Evolutionary conservation across 2,113 vertebrate species (phyloP).

Genomic region (Bufo gargarizans): DNA sequence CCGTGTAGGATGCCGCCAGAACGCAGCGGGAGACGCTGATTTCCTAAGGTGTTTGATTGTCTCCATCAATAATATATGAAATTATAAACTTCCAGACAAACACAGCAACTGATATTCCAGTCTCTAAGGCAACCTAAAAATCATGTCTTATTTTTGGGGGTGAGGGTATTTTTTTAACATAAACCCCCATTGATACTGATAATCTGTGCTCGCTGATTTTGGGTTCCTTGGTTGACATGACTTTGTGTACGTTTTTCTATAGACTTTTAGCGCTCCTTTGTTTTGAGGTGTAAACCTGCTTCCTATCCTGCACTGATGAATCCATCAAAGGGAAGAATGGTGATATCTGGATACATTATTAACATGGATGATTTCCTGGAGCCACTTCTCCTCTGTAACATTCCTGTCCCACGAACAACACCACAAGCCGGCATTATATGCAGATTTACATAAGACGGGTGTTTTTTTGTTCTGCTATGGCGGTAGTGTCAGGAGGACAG

Average conservation of each 20-base stretch:
- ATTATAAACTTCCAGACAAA: neutral
- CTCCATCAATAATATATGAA: constrained; percentile 47
- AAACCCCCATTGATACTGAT: constrained; percentile 74
- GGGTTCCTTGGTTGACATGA: constrained; percentile 75
- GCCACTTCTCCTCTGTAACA: too few relatives aligned
- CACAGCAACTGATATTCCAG: neutral
- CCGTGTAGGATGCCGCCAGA: neutral
- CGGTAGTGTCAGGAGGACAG: too few relatives aligned
- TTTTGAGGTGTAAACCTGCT: neutral
- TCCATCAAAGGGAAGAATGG: neutral
- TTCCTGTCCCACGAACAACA: too few relatives aligned
- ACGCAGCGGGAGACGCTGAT: neutral
- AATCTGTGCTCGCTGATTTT: constrained; percentile 70
- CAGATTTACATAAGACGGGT: too few relatives aligned
- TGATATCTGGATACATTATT: neutral
- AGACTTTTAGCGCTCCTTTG: neutral
- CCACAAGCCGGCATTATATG: too few relatives aligned
- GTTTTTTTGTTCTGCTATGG: too few relatives aligned
- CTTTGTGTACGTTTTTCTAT: constrained; percentile 61
- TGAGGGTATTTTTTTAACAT: constrained; percentile 63
- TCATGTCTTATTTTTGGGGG: constrained; percentile 58
- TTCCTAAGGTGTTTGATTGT: constrained; percentile 25
- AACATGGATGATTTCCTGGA: too few relatives aligned
- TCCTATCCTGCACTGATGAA: neutral
- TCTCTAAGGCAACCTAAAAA: constrained; percentile 62